Evolutionary conservation across 2,113 vertebrate genomes (phyloP).

Genomic region (Rhea pennata): DNA sequence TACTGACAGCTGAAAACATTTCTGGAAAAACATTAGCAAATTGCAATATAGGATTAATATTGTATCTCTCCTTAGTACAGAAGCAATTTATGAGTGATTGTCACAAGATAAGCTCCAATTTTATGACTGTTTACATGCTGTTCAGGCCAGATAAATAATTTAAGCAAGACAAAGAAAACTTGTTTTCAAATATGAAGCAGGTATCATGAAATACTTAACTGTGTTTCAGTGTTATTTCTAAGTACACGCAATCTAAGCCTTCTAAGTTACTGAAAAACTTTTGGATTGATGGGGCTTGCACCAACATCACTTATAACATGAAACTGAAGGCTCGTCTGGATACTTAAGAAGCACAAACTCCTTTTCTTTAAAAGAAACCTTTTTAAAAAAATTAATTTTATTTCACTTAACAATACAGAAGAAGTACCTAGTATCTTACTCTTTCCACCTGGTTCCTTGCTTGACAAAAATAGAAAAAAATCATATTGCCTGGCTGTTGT

Average conservation of each 20-base stretch:
- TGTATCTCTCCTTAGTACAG: neutral
- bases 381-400: neutral
- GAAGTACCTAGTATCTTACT: neutral
- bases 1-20: neutral
- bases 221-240: neutral
- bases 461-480: neutral
- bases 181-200: neutral
- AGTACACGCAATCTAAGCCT: neutral
- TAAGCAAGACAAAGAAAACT: neutral
- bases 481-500: neutral
- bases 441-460: neutral
- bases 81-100: neutral
- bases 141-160: neutral
- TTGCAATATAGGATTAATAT: neutral
- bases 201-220: neutral
- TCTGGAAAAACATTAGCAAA: neutral
- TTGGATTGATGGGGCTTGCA: neutral
- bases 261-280: neutral
- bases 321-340: neutral
- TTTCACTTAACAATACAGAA: neutral
- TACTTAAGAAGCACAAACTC: neutral
- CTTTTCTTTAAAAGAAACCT: neutral
- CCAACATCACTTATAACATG: neutral
- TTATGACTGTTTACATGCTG: neutral
- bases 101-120: neutral